These are phyloP conservation scores for Papilio demoleus DNA, from an alignment of 2,888 invertebrate genomes.

Conservation along the genomic window DNA sequence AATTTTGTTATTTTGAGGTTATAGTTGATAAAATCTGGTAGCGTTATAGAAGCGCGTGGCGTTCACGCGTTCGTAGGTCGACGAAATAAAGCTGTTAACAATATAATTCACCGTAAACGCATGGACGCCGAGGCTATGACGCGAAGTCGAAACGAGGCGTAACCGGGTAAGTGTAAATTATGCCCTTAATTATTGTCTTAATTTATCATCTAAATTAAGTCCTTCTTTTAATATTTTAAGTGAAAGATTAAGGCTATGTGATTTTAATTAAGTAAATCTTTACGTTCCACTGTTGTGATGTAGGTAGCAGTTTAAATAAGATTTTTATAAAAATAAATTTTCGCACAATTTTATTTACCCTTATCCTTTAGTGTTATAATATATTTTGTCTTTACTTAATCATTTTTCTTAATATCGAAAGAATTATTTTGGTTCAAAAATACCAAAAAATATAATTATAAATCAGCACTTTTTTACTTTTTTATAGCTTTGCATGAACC, in stretches of 20 bases:
- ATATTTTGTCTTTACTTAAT: conserved; percentile 14
- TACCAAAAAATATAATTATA: conserved; percentile 18
- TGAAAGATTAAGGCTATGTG: conserved; percentile 72
- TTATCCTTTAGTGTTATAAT: conserved; percentile 7
- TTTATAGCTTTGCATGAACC: conserved; percentile 33
- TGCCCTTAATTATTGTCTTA: background rate
- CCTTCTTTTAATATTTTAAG: conserved; percentile 52
- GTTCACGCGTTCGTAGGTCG: background rate
- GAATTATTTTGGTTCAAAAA: background rate
- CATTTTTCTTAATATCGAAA: background rate
- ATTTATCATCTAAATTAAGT: conserved; percentile 45
- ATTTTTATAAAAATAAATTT: conserved; percentile 46
- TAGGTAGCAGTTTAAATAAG: conserved; percentile 62
- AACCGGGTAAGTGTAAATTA: background rate
- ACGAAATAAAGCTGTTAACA: background rate
- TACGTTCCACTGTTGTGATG: conserved; percentile 81
- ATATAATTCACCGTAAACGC: background rate
- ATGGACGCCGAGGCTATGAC: background rate
- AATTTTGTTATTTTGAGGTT: conserved; percentile 51
- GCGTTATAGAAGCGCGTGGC: background rate
- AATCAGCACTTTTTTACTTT: conserved; percentile 20
- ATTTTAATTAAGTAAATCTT: conserved; percentile 73
- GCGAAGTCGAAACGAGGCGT: background rate
- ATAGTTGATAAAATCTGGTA: background rate
- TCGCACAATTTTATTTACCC: conserved; percentile 39